Conservation (phyloP, 2,888 invertebrate species). For the Leptopilina syphax region DNA sequence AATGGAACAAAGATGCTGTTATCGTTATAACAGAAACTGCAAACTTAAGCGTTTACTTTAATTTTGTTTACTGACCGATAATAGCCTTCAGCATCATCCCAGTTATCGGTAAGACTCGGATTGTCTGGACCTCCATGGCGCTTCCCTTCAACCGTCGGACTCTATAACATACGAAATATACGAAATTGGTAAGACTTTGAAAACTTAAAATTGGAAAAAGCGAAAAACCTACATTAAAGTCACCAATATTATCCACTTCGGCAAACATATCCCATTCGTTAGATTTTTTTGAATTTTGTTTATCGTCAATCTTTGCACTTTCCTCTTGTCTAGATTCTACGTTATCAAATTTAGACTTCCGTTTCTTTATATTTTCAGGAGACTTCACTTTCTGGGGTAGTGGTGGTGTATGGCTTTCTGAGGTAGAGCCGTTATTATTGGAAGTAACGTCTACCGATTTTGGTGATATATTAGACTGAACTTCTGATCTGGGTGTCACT, state of each 20-base stretch:
- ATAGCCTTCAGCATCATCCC: conserved; percentile 99
- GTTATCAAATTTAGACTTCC: conserved; percentile 67
- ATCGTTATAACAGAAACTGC: no score
- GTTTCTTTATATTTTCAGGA: conserved; percentile 63
- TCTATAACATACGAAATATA: conserved; percentile 77
- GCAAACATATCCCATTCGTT: conserved; percentile 95
- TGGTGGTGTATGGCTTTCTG: conserved; percentile 73
- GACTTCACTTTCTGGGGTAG: conserved; percentile 70
- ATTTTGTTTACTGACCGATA: conserved; percentile 82
- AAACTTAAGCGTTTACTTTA: background rate
- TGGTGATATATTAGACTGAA: conserved; percentile 62
- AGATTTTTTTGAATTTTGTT: conserved; percentile 77
- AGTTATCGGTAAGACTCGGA: conserved; percentile 97
- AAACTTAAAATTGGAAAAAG: conserved; percentile 32
- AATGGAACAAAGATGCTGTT: no score
- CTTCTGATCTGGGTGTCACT: conserved; percentile 58
- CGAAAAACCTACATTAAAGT: conserved; percentile 82
- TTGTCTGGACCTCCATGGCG: conserved; percentile 83
- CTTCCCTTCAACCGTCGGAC: conserved; percentile 82
- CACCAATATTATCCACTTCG: conserved; percentile 90
- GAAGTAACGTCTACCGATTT: conserved; percentile 66
- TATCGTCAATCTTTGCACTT: conserved; percentile 67
- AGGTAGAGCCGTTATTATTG: conserved; percentile 72
- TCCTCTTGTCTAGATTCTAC: conserved; percentile 60
- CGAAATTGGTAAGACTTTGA: conserved; percentile 50